phyloP scores from a whole-genome alignment of 2,888 invertebrate genomes.

The Coleophora deauratella region DNA sequence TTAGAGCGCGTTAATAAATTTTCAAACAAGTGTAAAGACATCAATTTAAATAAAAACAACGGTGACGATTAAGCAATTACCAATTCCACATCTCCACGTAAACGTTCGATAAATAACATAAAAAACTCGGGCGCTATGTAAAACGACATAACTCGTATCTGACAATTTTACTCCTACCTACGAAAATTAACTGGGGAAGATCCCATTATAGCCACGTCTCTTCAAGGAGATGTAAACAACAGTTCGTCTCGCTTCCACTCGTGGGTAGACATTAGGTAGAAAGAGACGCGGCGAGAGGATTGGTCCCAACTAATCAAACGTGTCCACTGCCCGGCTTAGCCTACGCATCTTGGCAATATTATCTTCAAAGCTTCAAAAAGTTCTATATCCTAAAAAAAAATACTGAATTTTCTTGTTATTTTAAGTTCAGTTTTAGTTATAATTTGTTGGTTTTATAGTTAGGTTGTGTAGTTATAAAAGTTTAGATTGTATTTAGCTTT shows the following conservation, averaged over 20 bases:
- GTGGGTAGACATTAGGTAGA: conserved; percentile 20
- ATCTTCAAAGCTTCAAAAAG: conserved; percentile 17
- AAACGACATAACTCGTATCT: conserved; percentile 27
- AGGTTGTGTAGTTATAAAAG: conserved; percentile 10
- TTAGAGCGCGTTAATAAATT: no score
- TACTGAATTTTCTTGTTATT: conserved; percentile 25
- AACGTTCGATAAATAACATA: conserved; percentile 44
- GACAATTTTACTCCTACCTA: conserved; percentile 61
- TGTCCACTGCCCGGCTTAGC: conserved; percentile 62
- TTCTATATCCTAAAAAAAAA: conserved; percentile 25
- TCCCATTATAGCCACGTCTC: conserved; percentile 62
- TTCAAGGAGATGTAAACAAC: conserved; percentile 57
- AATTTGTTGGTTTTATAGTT: no score
- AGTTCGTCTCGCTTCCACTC: conserved; percentile 38
- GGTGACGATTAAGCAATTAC: no score
- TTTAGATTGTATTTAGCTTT: conserved; percentile 15
- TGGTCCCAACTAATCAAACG: conserved; percentile 63
- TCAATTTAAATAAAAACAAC: no score
- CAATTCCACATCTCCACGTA: conserved; percentile 11
- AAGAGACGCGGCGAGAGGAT: conserved; percentile 49
- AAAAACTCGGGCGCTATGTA: conserved; percentile 50
- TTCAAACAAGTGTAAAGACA: no score
- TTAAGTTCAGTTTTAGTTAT: no score
- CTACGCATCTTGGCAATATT: conserved; percentile 50
- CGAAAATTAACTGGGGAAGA: conserved; percentile 66